These are phyloP conservation scores for Drosophila greeni DNA, from an alignment of 2,888 invertebrate species.

Conservation along the genomic window DNA sequence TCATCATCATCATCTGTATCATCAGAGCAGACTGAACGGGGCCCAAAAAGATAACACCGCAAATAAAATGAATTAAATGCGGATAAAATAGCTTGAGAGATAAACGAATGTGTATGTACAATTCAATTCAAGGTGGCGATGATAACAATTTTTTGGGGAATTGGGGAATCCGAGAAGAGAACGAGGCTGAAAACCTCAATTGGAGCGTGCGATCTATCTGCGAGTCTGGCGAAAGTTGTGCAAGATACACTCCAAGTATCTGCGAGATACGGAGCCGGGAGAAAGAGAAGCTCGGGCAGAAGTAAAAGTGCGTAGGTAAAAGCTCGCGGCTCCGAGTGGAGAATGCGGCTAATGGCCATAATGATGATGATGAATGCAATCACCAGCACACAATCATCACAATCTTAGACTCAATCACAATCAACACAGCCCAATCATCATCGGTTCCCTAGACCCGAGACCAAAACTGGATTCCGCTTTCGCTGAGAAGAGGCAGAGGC, in stretches of 20 bases:
- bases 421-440: conserved; percentile 42
- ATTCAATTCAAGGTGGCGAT: conserved; percentile 48
- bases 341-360: conserved; percentile 58
- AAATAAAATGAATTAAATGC: conserved; percentile 49
- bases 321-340: conserved; percentile 28
- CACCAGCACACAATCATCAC: conserved; percentile 51
- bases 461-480: conserved; percentile 29
- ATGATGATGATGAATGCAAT: conserved; percentile 73
- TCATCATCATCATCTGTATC: conserved; percentile 22
- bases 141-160: conserved; percentile 37
- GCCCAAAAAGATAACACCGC: conserved; percentile 34
- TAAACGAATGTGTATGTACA: conserved; percentile 12
- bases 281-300: neutral
- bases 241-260: conserved; percentile 24
- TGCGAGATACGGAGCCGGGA: conserved; percentile 5
- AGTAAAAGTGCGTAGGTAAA: conserved; percentile 71
- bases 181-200: conserved; percentile 42
- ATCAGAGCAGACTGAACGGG: conserved; percentile 53
- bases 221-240: conserved; percentile 59
- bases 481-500: conserved; percentile 26
- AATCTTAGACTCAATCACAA: conserved; percentile 28
- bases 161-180: conserved; percentile 25
- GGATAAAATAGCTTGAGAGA: conserved; percentile 21
- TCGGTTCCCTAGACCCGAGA: conserved; percentile 31
- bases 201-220: conserved; percentile 66